Conservation (phyloP, 1,140 invertebrate genomes). For the Arion vulgaris region DNA sequence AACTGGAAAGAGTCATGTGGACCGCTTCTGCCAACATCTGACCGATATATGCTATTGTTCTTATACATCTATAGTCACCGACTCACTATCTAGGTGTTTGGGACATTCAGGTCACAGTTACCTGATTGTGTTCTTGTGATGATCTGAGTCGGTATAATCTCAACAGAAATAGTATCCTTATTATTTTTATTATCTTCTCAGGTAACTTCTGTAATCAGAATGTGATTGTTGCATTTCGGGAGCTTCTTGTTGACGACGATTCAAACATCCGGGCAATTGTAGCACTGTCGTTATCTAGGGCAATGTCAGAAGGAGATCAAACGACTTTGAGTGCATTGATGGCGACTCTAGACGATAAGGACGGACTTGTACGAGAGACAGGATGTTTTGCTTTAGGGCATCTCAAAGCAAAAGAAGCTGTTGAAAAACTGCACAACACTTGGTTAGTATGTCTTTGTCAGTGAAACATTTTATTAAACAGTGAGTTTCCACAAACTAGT, state of each 20-base stretch:
- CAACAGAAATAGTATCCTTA: no score
- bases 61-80: no score
- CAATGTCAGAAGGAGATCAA: background rate
- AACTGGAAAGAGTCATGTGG: no score
- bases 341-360: background rate
- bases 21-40: no score
- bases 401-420: background rate
- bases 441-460: background rate
- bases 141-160: no score
- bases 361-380: background rate
- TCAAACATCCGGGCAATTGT: background rate
- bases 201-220: background rate
- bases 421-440: background rate
- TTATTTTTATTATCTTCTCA: no score
- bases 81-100: no score
- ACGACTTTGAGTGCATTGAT: background rate
- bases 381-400: background rate
- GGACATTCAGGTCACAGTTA: no score
- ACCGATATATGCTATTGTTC: no score
- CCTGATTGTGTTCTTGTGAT: no score
- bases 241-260: background rate
- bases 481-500: no score
- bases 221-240: background rate
- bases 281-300: background rate
- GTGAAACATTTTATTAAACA: no score